phyloP scores from a whole-genome alignment of 2,888 invertebrate species.

The Yponomeuta malinellus region DNA sequence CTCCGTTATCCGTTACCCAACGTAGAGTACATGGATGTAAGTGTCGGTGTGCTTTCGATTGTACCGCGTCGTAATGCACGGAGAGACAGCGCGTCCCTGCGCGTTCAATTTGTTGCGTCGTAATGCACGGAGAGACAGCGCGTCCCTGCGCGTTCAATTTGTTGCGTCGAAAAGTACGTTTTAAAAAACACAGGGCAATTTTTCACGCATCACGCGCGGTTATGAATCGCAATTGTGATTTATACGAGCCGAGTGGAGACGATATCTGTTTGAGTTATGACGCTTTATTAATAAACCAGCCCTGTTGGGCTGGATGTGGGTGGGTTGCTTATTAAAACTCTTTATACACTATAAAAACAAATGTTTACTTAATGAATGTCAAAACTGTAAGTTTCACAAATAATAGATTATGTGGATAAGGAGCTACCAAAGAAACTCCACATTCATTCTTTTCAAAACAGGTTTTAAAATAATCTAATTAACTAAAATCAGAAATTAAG shows the following conservation, averaged over 20 bases:
- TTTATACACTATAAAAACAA: no score
- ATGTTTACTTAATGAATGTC: no score
- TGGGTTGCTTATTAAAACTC: background rate
- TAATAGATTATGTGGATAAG: no score
- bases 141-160: background rate
- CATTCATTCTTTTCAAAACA: no score
- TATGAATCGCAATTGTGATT: conserved; percentile 52
- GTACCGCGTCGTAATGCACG: background rate
- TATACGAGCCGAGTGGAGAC: conserved; percentile 49
- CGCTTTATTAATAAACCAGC: conserved; percentile 32
- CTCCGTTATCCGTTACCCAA: no score
- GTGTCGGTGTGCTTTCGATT: no score
- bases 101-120: conserved; percentile 15
- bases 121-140: background rate
- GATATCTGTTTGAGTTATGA: conserved; percentile 60
- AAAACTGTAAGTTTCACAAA: no score
- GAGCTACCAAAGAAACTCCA: no score
- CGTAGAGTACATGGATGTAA: no score
- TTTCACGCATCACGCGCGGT: conserved; percentile 57
- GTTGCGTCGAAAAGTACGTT: conserved; percentile 38
- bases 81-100: background rate
- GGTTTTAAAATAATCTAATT: no score
- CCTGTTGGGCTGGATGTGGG: background rate
- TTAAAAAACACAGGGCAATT: conserved; percentile 57
- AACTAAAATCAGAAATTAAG: no score